Percentiles rank a stretch among this genome's conserved stretches.
Conservation (phyloP, 1,140 invertebrate species). For the Pogonomyrmex barbatus region DNA sequence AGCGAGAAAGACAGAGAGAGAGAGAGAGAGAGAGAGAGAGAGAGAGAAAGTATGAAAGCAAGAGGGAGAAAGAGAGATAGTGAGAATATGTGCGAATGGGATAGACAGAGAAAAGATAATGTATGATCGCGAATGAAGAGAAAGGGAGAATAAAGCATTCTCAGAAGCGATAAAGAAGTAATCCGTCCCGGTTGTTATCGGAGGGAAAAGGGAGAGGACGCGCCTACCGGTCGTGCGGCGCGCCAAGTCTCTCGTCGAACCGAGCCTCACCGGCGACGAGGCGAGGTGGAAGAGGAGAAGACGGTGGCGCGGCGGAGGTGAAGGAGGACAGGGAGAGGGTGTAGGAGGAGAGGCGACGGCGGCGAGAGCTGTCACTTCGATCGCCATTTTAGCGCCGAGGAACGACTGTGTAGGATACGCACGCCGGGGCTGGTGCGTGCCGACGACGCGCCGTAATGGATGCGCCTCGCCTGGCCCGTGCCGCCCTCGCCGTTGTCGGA, state of each 20-base stretch:
- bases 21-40: constrained; percentile 38
- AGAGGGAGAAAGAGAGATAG: neutral
- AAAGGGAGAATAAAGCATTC: constrained; percentile 15
- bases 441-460: constrained; percentile 74
- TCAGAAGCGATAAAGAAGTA: constrained; percentile 43
- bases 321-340: neutral
- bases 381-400: constrained; percentile 85
- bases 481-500: constrained; percentile 23
- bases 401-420: constrained; percentile 79
- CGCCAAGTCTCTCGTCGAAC: constrained; percentile 46
- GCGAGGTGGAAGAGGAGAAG: neutral
- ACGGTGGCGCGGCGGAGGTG: neutral
- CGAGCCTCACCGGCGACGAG: constrained; percentile 33
- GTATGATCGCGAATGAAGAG: neutral
- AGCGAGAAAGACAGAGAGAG: neutral
- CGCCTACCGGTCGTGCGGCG: constrained; percentile 64
- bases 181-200: constrained; percentile 28
- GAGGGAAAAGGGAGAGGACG: constrained; percentile 18
- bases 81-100: neutral
- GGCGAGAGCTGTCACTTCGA: constrained; percentile 84
- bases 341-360: constrained; percentile 58
- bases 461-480: constrained; percentile 65
- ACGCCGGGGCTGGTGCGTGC: constrained; percentile 75
- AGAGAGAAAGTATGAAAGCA: neutral
- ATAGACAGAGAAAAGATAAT: constrained; percentile 14